Conservation (phyloP, 2,888 invertebrate species). For the Eueremaeus valkanovi region DNA sequence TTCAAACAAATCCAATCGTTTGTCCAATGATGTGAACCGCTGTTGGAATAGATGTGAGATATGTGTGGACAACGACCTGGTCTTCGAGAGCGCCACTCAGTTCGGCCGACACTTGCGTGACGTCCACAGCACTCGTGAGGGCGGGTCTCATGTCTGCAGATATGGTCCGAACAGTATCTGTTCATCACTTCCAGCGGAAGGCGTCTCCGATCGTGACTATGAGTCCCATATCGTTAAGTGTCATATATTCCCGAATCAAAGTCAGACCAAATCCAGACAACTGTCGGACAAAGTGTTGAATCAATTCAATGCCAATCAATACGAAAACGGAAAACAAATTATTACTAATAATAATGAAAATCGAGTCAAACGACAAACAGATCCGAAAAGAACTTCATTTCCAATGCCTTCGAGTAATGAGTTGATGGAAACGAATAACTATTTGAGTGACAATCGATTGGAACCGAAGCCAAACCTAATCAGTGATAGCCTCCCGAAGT, state of each 20-base stretch:
- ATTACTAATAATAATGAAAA: background rate
- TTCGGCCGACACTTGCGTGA: constrained; percentile 69
- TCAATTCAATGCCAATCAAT: background rate
- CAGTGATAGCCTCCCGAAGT: constrained; percentile 51
- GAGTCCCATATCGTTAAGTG: constrained; percentile 74
- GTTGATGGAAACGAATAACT: background rate
- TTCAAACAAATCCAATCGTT: background rate
- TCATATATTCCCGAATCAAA: constrained; percentile 53
- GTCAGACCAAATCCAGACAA: constrained; percentile 2
- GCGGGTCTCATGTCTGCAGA: constrained; percentile 77
- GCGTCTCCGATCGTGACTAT: constrained; percentile 80
- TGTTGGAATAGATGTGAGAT: constrained; percentile 37
- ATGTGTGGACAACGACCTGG: constrained; percentile 22
- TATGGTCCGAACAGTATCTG: constrained; percentile 85
- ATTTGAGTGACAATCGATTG: background rate
- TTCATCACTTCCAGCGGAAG: constrained; percentile 78
- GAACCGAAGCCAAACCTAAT: constrained; percentile 24
- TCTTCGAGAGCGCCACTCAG: constrained; percentile 46
- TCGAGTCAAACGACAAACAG: background rate
- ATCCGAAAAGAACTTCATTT: background rate
- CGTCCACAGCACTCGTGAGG: constrained; percentile 75
- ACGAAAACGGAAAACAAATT: background rate
- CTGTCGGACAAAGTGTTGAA: background rate
- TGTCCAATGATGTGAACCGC: background rate
- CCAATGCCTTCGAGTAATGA: constrained; percentile 22